Evolutionary conservation across 2,888 invertebrate genomes (phyloP).

Genomic region (Orchestes rusci): DNA sequence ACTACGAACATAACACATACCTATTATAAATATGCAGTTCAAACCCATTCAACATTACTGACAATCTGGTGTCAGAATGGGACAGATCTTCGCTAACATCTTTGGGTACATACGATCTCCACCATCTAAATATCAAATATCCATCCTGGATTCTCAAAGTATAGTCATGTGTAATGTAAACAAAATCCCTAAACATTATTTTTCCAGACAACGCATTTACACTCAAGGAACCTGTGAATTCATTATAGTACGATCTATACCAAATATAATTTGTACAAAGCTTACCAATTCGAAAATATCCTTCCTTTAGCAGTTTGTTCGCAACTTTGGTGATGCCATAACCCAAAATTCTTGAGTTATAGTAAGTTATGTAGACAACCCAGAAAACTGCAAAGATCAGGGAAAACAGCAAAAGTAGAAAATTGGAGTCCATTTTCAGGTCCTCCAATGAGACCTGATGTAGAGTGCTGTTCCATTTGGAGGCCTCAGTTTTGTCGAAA

Average conservation of each 20-base stretch:
- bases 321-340: slow-evolving; percentile 82
- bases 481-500: slow-evolving; percentile 31
- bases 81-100: slow-evolving; percentile 92
- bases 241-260: background rate
- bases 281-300: slow-evolving; percentile 80
- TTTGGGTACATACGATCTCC: slow-evolving; percentile 92
- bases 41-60: slow-evolving; percentile 87
- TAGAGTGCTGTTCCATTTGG: slow-evolving; percentile 32
- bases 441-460: slow-evolving; percentile 48
- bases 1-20: slow-evolving; percentile 7
- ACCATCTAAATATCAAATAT: slow-evolving; percentile 96
- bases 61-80: slow-evolving; percentile 87
- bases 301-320: slow-evolving; percentile 77
- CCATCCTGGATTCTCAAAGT: slow-evolving; percentile 92
- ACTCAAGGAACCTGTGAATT: slow-evolving; percentile 75
- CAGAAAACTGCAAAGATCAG: slow-evolving; percentile 78
- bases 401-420: slow-evolving; percentile 70
- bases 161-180: slow-evolving; percentile 90
- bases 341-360: slow-evolving; percentile 88
- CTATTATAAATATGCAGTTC: slow-evolving; percentile 89
- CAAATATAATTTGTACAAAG: slow-evolving; percentile 3
- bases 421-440: slow-evolving; percentile 71
- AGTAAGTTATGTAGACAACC: slow-evolving; percentile 92
- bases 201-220: slow-evolving; percentile 95
- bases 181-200: slow-evolving; percentile 95